Conservation (phyloP, 2,888 invertebrate genomes). For the Leucoma salicis region DNA sequence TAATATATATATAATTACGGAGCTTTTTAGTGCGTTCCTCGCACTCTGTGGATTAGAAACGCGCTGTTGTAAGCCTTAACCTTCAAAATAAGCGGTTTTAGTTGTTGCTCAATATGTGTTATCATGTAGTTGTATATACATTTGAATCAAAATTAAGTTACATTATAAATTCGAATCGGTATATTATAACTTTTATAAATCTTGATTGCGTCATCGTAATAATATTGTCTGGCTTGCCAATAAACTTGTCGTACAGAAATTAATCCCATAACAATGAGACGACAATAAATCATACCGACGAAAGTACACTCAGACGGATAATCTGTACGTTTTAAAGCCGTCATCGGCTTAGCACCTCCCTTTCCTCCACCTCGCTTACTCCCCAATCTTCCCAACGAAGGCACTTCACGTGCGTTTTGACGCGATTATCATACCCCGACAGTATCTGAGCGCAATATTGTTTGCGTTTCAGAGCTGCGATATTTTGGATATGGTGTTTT, state of each 20-base stretch:
- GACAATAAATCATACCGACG: conserved; percentile 63
- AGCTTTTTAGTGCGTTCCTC: too few relatives aligned
- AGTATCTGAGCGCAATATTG: conserved; percentile 79
- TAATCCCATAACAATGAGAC: conserved; percentile 37
- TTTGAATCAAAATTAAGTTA: too few relatives aligned
- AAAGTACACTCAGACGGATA: conserved; percentile 71
- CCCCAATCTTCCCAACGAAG: conserved; percentile 35
- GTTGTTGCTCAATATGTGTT: too few relatives aligned
- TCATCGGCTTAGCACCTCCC: conserved; percentile 65
- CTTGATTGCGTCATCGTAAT: too few relatives aligned
- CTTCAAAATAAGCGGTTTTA: too few relatives aligned
- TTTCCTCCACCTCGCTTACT: conserved; percentile 12
- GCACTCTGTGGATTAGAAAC: too few relatives aligned
- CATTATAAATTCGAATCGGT: too few relatives aligned
- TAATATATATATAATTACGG: too few relatives aligned
- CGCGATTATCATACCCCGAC: conserved; percentile 80
- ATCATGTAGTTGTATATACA: too few relatives aligned
- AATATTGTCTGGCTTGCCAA: conserved; percentile 1
- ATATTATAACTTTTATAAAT: too few relatives aligned
- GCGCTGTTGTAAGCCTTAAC: too few relatives aligned
- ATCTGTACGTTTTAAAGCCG: conserved; percentile 78
- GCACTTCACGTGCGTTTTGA: conserved; percentile 81
- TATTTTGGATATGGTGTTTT: conserved; percentile 38
- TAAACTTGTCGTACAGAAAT: conserved; percentile 27
- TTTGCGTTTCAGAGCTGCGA: conserved; percentile 43